Conservation (phyloP, 2,888 invertebrate genomes). For the Papilio protenor region DNA sequence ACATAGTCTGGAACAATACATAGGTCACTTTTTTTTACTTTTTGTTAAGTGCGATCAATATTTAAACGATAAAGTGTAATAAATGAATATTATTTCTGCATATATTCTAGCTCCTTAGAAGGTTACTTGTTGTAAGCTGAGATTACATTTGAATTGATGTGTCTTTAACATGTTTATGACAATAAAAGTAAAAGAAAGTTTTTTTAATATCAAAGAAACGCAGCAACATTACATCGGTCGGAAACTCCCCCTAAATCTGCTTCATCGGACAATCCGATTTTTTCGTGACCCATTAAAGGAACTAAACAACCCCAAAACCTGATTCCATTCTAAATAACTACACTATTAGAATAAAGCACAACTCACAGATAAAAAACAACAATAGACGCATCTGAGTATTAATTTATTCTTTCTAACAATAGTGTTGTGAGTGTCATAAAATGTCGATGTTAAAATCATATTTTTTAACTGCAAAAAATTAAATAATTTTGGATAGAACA, state of each 20-base stretch:
- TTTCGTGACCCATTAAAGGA: conserved; percentile 47
- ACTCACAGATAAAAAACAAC: conserved; percentile 49
- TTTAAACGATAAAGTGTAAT: too few relatives aligned
- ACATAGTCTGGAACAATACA: too few relatives aligned
- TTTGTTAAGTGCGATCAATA: conserved; percentile 47
- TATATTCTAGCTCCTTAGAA: too few relatives aligned
- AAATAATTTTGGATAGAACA: neutral
- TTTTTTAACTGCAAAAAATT: neutral
- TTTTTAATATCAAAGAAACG: neutral
- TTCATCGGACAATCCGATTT: conserved; percentile 31
- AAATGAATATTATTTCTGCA: too few relatives aligned
- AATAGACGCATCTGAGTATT: conserved; percentile 56
- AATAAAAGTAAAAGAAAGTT: neutral
- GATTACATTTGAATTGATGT: too few relatives aligned
- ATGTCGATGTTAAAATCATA: conserved; percentile 13
- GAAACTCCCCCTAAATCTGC: conserved; percentile 34
- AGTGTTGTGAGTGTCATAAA: conserved; percentile 24
- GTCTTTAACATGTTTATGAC: too few relatives aligned
- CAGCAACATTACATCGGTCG: conserved; percentile 9
- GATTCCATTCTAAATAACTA: conserved; percentile 42
- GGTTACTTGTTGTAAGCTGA: too few relatives aligned
- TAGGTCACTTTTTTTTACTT: too few relatives aligned
- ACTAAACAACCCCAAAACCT: conserved; percentile 47
- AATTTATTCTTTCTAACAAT: conserved; percentile 57
- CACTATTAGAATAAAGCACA: conserved; percentile 35